Conservation (phyloP, 2,888 invertebrate species). For the Metacarcinus magister region DNA sequence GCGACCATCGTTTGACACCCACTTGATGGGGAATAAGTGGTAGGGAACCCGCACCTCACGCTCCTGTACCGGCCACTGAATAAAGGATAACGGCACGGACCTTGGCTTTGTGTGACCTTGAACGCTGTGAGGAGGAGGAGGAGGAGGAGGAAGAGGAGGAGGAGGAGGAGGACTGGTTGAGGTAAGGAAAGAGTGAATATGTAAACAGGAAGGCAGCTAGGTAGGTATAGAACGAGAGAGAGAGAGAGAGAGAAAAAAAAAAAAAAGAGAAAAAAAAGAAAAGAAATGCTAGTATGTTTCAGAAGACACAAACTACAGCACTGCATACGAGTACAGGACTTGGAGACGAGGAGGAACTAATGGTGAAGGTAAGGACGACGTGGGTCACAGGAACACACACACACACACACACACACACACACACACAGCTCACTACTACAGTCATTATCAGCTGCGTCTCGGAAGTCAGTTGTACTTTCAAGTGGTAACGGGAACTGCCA, state of each 20-base stretch:
- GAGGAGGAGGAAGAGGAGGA: neutral
- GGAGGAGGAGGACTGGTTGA: neutral
- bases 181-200: neutral
- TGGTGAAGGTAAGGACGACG: too few species aligned
- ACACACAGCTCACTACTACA: too few species aligned
- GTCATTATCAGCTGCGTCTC: too few species aligned
- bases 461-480: too few species aligned
- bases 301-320: too few species aligned
- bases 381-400: too few species aligned
- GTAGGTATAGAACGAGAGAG: neutral
- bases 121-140: neutral
- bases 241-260: neutral
- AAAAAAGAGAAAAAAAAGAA: too few species aligned
- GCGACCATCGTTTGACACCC: neutral
- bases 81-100: constrained; percentile 3
- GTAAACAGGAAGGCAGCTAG: neutral
- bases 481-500: too few species aligned
- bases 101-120: neutral
- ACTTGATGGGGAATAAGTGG: neutral
- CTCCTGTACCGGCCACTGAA: constrained; percentile 8
- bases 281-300: too few species aligned
- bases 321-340: too few species aligned
- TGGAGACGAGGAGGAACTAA: too few species aligned
- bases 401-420: too few species aligned
- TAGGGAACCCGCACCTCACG: neutral